These are phyloP conservation scores for Cnemophilus loriae DNA, from an alignment of 2,113 vertebrate genomes.

Conservation along the genomic window DNA sequence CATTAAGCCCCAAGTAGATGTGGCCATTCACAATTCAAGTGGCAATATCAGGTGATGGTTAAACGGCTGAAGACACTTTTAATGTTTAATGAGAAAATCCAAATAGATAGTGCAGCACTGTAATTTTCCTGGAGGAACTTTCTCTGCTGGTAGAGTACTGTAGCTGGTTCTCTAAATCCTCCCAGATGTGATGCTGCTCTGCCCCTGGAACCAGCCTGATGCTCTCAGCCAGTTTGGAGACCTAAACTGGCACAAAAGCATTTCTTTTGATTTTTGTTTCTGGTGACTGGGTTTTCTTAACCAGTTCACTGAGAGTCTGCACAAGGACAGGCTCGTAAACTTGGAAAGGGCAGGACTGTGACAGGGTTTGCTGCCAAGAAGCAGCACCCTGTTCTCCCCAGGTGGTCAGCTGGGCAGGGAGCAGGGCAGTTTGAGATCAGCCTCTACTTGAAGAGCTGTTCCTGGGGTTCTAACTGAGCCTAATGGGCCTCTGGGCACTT, in stretches of 20 bases:
- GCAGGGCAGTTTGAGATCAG: background rate
- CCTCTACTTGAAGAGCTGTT: background rate
- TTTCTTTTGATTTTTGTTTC: background rate
- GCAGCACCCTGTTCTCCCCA: background rate
- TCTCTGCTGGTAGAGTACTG: background rate
- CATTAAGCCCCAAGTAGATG: background rate
- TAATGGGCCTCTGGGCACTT: background rate
- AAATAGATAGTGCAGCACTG: background rate
- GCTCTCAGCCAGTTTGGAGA: background rate
- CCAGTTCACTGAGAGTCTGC: background rate
- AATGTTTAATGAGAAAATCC: background rate
- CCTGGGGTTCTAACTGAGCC: fast-evolving
- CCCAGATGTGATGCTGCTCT: background rate
- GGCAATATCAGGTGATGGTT: background rate
- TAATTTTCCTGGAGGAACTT: background rate
- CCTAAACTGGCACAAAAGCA: background rate
- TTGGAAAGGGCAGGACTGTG: background rate
- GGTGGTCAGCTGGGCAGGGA: background rate
- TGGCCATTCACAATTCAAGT: background rate
- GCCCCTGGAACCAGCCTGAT: background rate
- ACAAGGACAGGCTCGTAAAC: fast-evolving
- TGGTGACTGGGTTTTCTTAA: background rate
- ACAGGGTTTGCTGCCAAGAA: background rate
- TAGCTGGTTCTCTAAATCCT: background rate
- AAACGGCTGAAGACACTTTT: background rate